These are phyloP conservation scores for Cephus nigrinus DNA, from an alignment of 2,888 invertebrate genomes.

Conservation along the genomic window DNA sequence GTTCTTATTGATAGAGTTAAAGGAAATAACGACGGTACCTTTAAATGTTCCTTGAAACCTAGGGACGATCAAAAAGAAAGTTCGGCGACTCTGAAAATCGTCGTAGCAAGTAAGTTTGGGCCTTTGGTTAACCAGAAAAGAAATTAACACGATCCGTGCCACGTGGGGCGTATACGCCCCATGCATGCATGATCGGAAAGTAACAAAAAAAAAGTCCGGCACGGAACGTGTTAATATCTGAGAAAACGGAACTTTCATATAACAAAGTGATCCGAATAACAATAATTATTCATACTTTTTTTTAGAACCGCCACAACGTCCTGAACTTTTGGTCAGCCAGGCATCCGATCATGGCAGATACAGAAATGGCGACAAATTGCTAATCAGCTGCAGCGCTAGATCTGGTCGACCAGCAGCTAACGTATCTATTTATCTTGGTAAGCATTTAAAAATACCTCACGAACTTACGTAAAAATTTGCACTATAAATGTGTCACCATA, in stretches of 20 bases:
- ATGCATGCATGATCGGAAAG: no score
- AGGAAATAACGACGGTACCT: constrained; percentile 77
- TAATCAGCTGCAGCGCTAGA: constrained; percentile 76
- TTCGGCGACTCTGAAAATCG: constrained; percentile 72
- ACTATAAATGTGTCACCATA: background rate
- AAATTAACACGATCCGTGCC: background rate
- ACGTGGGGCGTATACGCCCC: no score
- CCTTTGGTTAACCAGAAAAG: background rate
- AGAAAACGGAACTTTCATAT: background rate
- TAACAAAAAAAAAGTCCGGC: no score
- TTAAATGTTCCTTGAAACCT: constrained; percentile 76
- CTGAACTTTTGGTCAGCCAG: constrained; percentile 66
- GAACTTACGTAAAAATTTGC: background rate
- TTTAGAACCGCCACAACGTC: constrained; percentile 67
- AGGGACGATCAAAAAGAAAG: constrained; percentile 71
- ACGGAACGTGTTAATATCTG: background rate
- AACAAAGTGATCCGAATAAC: background rate
- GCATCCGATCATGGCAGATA: constrained; percentile 66
- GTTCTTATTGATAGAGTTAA: constrained; percentile 74
- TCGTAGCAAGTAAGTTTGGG: constrained; percentile 78
- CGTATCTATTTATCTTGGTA: constrained; percentile 79
- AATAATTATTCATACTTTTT: constrained; percentile 26
- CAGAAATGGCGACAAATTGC: constrained; percentile 73
- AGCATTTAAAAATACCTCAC: constrained; percentile 26
- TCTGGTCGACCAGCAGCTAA: constrained; percentile 82